A percentile compares a stretch with the other conserved stretches of the same genome.
phyloP scores from a whole-genome alignment of 2,888 invertebrate species.

The Drosophila peninsularis region DNA sequence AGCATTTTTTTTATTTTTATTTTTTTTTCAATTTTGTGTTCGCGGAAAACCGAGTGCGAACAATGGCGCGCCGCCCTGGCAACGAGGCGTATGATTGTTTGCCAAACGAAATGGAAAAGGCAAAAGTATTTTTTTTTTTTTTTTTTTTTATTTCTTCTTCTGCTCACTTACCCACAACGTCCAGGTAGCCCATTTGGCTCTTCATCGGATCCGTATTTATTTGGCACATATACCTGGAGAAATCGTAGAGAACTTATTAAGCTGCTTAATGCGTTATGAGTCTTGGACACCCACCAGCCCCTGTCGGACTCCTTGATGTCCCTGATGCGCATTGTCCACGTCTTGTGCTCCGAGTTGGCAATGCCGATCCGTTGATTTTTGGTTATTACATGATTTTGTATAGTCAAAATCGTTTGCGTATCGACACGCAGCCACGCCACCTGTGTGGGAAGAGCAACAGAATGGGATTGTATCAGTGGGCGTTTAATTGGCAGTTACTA shows the following conservation, averaged over 20 bases:
- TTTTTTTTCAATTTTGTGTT: constrained; percentile 16
- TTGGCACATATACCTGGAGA: constrained; percentile 85
- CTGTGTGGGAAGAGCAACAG: constrained; percentile 55
- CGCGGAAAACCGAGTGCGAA: constrained; percentile 28
- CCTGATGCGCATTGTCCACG: constrained; percentile 92
- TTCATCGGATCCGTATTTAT: constrained; percentile 85
- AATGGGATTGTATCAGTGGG: constrained; percentile 6
- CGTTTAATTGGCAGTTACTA: constrained; percentile 15
- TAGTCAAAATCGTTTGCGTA: constrained; percentile 95
- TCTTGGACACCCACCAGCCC: constrained; percentile 86
- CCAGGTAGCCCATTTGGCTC: constrained; percentile 92
- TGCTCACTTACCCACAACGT: constrained; percentile 91
- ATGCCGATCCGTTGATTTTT: constrained; percentile 94
- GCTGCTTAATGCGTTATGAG: not conserved
- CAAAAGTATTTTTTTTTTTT: constrained; percentile 20
- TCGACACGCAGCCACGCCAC: constrained; percentile 86
- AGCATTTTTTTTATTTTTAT: not conserved
- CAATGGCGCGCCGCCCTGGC: constrained; percentile 34
- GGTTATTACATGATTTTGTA: constrained; percentile 94
- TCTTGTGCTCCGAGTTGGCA: constrained; percentile 91
- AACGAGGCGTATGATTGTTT: constrained; percentile 59
- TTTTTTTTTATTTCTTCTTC: constrained; percentile 9
- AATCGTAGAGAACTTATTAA: not conserved
- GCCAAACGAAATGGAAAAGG: constrained; percentile 51
- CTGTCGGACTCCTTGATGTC: constrained; percentile 92